Percentiles rank a stretch among this genome's conserved stretches.
Evolutionary conservation across 2,797 vertebrate species (phyloP).

Genomic region (Limnodromus scolopaceus): DNA sequence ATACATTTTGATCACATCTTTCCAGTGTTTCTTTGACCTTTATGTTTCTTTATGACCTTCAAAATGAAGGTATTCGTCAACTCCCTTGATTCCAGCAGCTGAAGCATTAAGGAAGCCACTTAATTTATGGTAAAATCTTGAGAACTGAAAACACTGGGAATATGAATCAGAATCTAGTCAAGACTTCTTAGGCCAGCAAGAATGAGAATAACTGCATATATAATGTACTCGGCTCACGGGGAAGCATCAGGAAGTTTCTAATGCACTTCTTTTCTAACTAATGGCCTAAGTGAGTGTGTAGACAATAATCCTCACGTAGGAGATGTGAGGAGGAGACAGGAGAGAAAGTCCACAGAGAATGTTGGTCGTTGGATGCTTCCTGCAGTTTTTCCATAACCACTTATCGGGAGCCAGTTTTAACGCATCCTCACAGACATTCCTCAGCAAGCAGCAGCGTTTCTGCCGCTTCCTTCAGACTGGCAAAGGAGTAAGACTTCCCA

Average conservation of each 20-base stretch:
- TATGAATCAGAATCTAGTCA: background rate
- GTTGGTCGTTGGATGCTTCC: background rate
- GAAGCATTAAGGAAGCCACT: background rate
- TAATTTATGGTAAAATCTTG: background rate
- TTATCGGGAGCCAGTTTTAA: background rate
- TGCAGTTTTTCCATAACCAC: background rate
- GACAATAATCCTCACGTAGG: background rate
- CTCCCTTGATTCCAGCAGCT: background rate
- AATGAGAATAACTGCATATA: background rate
- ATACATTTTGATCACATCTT: background rate
- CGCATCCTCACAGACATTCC: background rate
- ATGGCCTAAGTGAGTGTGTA: background rate
- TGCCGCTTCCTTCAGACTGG: slow-evolving; percentile 44
- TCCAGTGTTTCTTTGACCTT: background rate
- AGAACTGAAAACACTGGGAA: background rate
- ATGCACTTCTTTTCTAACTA: background rate
- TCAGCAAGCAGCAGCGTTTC: background rate
- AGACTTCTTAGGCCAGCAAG: background rate
- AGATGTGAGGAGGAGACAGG: background rate
- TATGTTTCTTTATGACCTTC: too few species aligned
- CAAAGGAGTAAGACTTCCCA: slow-evolving; percentile 53
- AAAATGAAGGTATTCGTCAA: background rate
- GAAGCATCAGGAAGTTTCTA: background rate
- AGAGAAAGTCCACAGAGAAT: background rate
- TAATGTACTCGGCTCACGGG: background rate